Evolutionary conservation across 2,888 invertebrate species (phyloP).

Genomic region (Lepidochrysops patricia): DNA sequence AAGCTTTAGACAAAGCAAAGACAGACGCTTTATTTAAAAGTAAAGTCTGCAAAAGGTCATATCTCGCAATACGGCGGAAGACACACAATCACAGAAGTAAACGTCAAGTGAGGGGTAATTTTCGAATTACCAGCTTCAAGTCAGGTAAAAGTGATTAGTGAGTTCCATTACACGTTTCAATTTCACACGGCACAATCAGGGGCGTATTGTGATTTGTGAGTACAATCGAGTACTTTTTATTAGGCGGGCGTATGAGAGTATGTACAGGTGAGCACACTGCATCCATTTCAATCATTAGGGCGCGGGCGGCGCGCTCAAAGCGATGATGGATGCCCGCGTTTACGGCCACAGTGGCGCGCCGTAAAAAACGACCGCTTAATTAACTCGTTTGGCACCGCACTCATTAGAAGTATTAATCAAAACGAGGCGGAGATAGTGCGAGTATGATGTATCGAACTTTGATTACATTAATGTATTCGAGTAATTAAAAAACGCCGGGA

Average conservation of each 20-base stretch:
- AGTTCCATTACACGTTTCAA: not conserved
- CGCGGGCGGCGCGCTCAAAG: constrained; percentile 66
- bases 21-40: not conserved
- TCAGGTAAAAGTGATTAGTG: not conserved
- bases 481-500: constrained; percentile 69
- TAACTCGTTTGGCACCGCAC: constrained; percentile 74
- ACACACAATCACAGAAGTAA: not conserved
- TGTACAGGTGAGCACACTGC: constrained; percentile 8
- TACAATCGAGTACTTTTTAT: not conserved
- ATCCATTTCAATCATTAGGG: constrained; percentile 63
- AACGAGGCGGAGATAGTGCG: constrained; percentile 64
- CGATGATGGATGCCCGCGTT: constrained; percentile 71
- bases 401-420: constrained; percentile 74
- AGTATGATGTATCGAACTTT: constrained; percentile 72
- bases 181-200: not conserved
- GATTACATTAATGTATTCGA: constrained; percentile 70
- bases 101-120: not conserved
- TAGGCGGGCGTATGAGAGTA: not conserved
- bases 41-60: not conserved
- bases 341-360: constrained; percentile 65
- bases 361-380: constrained; percentile 70
- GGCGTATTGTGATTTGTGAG: constrained; percentile 10
- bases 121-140: not conserved
- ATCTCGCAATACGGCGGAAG: not conserved
- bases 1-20: not conserved